Evolutionary conservation across 1,140 invertebrate genomes (phyloP), one percentile per base, ranked within the genome.

Genomic region (Eurosta solidaginis): DNA sequence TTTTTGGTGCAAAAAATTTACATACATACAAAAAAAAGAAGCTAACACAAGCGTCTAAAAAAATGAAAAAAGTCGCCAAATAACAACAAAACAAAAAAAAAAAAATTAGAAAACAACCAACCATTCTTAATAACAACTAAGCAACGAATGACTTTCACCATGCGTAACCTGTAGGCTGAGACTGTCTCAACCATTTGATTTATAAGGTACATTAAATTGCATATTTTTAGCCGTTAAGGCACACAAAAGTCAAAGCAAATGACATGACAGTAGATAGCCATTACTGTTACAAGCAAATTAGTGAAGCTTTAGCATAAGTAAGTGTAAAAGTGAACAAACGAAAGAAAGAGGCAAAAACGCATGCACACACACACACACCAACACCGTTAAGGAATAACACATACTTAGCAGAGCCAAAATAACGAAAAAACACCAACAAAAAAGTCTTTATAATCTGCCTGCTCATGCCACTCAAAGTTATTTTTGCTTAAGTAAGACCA

Each of bases 121-220:
- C 20, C 10, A 52, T 22, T 52, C n/a, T 52, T 6, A 6, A 22
- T 22, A 52, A 25, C 49, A 47, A 20, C 49, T 9, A 52, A 22
- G 49, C 59, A 20, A 4, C 33, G 14, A n/a, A n/a, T n/a, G n/a
- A 36, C 33, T 68, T n/a, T 17, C 33, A 47, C 14, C 45, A 14
- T 4, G 45, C 45, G 12, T 47, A n/a, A 47, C 45, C 45, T 47
- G 45, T 17, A 9, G 45, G 17, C 9, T 3, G 33, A n/a, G 5
- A 10, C 33, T 68, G 33, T 68, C 59, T 40, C n/a, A 40, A 68
- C 36, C 40, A 33, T 29, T 40, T 68, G 59, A 68, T 68, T 68
- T 68, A 68, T 68, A 68, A 68, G 59, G 59, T 68, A 68, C 59
- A 68, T 68, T 68, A 68, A 68, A 29, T 68, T 68, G 59, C 59